These are phyloP conservation scores for Mamestra configurata DNA, from an alignment of 1,140 invertebrate species.

Conservation along the genomic window DNA sequence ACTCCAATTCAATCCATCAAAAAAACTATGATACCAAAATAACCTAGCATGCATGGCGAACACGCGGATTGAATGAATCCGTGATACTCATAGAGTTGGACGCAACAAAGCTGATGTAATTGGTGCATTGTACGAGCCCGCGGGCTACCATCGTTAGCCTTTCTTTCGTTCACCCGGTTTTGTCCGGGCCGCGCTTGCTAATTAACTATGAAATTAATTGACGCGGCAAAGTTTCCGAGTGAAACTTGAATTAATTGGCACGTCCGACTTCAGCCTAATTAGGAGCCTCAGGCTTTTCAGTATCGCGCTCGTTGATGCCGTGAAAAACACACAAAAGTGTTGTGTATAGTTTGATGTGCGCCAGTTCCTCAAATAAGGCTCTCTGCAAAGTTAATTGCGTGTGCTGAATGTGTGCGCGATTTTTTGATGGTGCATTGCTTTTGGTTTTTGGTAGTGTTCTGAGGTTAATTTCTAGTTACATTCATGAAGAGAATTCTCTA, in stretches of 20 bases:
- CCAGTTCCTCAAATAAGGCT: constrained; percentile 71
- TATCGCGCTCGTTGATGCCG: constrained; percentile 83
- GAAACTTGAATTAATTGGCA: constrained; percentile 88
- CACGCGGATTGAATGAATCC: constrained; percentile 66
- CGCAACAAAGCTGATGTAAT: constrained; percentile 81
- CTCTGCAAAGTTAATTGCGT: constrained; percentile 72
- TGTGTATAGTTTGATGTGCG: constrained; percentile 76
- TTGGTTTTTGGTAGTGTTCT: not conserved
- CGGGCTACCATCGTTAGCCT: constrained; percentile 83
- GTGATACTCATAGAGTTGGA: constrained; percentile 70
- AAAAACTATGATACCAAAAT: not conserved
- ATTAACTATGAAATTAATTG: constrained; percentile 88
- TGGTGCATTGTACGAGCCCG: constrained; percentile 81
- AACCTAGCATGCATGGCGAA: not conserved
- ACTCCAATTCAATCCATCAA: no score
- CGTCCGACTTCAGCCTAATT: constrained; percentile 87
- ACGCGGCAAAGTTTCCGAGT: constrained; percentile 87
- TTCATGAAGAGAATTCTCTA: not conserved
- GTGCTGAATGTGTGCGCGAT: constrained; percentile 53
- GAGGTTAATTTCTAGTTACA: not conserved
- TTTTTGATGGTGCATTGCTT: constrained; percentile 21
- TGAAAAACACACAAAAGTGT: constrained; percentile 87
- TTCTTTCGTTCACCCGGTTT: constrained; percentile 84
- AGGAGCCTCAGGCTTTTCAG: constrained; percentile 86
- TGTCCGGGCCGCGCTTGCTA: constrained; percentile 83